Evolutionary conservation across 2,113 vertebrate species (phyloP).

Genomic region (Bufo bufo): DNA sequence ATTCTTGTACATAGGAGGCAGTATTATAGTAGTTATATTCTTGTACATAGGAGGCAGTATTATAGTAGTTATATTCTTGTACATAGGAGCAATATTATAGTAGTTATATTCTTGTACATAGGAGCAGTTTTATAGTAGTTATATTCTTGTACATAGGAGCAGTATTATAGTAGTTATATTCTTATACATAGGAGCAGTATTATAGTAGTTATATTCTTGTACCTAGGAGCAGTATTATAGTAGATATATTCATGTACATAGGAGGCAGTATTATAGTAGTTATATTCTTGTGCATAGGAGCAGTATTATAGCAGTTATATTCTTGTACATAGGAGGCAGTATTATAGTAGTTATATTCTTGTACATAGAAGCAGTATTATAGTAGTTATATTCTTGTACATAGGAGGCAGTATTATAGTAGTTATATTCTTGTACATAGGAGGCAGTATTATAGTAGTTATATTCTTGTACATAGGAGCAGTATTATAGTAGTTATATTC

Average conservation of each 20-base stretch:
- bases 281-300: background rate
- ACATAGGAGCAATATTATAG: background rate
- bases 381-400: background rate
- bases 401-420: background rate
- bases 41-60: background rate
- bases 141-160: conserved; percentile 2
- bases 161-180: conserved; percentile 19
- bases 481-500: conserved; percentile 21
- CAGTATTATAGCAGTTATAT: too few relatives aligned
- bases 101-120: background rate
- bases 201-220: conserved; percentile 6
- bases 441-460: background rate
- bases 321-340: too few relatives aligned
- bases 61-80: conserved; percentile 8
- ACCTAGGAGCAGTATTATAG: background rate
- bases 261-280: too few relatives aligned
- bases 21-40: conserved; percentile 5
- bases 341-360: too few relatives aligned
- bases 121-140: background rate
- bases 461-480: conserved; percentile 1
- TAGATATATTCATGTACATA: too few relatives aligned
- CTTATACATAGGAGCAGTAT: conserved; percentile 5
- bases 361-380: background rate
- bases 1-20: background rate
- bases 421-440: background rate